A percentile compares a stretch with the other conserved stretches of the same genome.
Evolutionary conservation across 2,113 vertebrate genomes (phyloP).

Genomic region (Cairina moschata): DNA sequence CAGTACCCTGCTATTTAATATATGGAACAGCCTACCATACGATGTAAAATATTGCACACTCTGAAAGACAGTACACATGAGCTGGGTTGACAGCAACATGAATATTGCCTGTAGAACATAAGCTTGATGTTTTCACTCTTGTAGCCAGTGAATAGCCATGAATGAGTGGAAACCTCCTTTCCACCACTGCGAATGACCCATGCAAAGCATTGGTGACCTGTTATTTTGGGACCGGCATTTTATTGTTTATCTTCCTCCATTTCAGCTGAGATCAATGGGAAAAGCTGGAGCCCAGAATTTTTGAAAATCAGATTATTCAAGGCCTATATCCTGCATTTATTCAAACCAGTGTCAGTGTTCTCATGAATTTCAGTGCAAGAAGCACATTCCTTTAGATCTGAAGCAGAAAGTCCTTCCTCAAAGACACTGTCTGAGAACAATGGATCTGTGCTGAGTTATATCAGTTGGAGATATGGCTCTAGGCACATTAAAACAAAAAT

Average conservation of each 20-base stretch:
- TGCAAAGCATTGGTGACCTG: neutral
- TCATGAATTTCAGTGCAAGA: neutral
- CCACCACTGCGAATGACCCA: neutral
- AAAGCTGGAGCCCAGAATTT: neutral
- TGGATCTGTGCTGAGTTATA: neutral
- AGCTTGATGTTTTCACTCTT: neutral
- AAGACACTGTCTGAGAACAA: neutral
- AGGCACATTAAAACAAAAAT: neutral
- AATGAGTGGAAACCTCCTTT: neutral
- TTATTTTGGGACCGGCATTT: neutral
- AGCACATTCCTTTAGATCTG: neutral
- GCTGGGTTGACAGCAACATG: neutral
- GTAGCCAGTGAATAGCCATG: neutral
- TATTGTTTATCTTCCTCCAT: neutral
- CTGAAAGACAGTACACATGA: neutral
- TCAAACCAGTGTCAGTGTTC: neutral
- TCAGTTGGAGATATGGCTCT: neutral
- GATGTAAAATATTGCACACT: neutral
- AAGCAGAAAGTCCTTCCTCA: neutral
- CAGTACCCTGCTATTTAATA: neutral
- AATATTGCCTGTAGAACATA: neutral
- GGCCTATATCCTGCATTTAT: neutral
- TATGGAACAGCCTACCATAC: neutral
- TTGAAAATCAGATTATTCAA: neutral
- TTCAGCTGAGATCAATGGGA: neutral